phyloP scores from a whole-genome alignment of 2,888 invertebrate genomes.

The Drosophila subquinaria region DNA sequence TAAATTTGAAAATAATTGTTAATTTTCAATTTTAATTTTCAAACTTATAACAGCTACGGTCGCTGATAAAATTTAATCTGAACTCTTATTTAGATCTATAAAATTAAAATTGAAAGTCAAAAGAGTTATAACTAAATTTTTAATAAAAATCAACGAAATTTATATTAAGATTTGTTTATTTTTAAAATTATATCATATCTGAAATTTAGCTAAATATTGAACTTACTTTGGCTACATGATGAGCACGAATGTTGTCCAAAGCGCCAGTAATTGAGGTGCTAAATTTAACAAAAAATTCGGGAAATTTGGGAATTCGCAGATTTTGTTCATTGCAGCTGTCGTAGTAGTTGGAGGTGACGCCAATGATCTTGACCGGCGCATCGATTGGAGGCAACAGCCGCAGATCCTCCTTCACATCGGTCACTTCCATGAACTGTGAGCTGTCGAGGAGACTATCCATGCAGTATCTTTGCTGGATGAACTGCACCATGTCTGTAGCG shows the following conservation, averaged over 20 bases:
- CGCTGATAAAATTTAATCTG: too few species aligned
- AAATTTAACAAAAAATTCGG: slow-evolving; percentile 95
- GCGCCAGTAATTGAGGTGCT: slow-evolving; percentile 92
- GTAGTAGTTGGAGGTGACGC: slow-evolving; percentile 93
- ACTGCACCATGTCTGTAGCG: slow-evolving; percentile 85
- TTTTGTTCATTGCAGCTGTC: slow-evolving; percentile 95
- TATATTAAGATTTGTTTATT: too few species aligned
- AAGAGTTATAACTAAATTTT: too few species aligned
- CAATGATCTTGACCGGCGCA: slow-evolving; percentile 93
- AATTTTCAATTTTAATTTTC: too few species aligned
- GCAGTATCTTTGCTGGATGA: slow-evolving; percentile 86
- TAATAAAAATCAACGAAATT: too few species aligned
- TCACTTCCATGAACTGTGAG: slow-evolving; percentile 53
- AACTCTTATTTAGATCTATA: too few species aligned
- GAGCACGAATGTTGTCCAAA: slow-evolving; percentile 88
- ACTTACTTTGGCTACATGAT: slow-evolving; percentile 88
- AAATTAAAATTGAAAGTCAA: too few species aligned
- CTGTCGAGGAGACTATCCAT: slow-evolving; percentile 58
- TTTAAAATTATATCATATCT: not conserved
- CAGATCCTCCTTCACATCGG: slow-evolving; percentile 62
- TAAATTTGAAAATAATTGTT: too few species aligned
- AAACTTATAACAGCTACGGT: too few species aligned
- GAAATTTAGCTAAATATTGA: not conserved
- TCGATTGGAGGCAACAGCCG: slow-evolving; percentile 89
- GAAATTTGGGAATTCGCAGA: slow-evolving; percentile 89